Conservation (phyloP, 2,888 invertebrate genomes). For the Volucella inflata region DNA sequence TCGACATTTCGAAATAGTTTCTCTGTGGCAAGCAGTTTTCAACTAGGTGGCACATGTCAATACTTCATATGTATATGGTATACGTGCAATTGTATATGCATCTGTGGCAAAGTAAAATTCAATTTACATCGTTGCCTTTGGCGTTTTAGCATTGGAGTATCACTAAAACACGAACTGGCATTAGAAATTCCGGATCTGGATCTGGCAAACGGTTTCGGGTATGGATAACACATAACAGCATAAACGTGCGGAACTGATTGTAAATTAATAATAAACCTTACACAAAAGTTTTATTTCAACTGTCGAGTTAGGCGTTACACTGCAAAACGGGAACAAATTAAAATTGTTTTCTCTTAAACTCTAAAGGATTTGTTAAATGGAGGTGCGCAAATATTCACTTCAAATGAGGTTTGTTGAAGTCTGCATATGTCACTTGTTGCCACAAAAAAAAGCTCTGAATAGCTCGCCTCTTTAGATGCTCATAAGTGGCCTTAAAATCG, state of each 20-base stretch:
- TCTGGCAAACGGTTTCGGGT: too few species aligned
- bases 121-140: constrained; percentile 67
- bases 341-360: too few species aligned
- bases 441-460: too few species aligned
- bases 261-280: constrained; percentile 64
- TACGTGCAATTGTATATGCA: constrained; percentile 10
- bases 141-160: constrained; percentile 38
- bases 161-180: constrained; percentile 50
- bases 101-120: constrained; percentile 63
- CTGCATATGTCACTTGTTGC: too few species aligned
- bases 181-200: constrained; percentile 39
- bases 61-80: constrained; percentile 29
- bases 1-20: constrained; percentile 19
- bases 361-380: too few species aligned
- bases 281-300: constrained; percentile 20
- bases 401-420: too few species aligned
- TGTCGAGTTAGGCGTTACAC: too few species aligned
- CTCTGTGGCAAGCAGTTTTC: background rate
- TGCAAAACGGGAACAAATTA: too few species aligned
- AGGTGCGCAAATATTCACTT: too few species aligned
- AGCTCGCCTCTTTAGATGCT: too few species aligned
- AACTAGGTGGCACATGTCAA: constrained; percentile 3
- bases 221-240: constrained; percentile 2
- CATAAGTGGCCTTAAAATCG: too few species aligned
- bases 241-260: constrained; percentile 32